Evolutionary conservation across 53 echinoderm and acorn worm species (phyloP).

Genomic region (Holothuria scabra): DNA sequence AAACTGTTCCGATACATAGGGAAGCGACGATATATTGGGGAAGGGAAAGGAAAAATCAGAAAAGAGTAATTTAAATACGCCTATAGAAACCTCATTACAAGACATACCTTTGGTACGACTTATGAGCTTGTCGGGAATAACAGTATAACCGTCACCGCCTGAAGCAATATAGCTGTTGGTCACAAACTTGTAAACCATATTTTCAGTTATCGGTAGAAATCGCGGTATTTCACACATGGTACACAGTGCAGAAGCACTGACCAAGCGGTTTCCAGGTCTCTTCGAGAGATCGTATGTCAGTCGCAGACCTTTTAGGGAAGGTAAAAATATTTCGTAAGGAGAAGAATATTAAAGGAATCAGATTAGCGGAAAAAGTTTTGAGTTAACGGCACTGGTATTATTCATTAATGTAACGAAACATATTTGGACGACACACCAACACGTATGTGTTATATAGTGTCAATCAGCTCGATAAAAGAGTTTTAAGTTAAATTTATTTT

Average conservation of each 20-base stretch:
- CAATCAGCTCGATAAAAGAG: no score
- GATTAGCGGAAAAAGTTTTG: no score
- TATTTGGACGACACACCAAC: no score
- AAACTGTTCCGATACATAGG: no score
- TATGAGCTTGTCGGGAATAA: slow-evolving; percentile 7
- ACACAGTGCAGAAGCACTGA: slow-evolving; percentile 10
- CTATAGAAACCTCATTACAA: neutral
- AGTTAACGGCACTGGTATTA: no score
- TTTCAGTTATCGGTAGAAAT: slow-evolving; percentile 8
- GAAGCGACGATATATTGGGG: no score
- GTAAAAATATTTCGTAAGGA: no score
- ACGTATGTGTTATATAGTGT: no score
- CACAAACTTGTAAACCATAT: slow-evolving; percentile 5
- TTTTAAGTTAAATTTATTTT: no score
- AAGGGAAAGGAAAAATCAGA: no score
- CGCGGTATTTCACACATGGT: slow-evolving; percentile 29
- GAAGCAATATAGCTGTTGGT: neutral
- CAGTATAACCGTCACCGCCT: slow-evolving; percentile 35
- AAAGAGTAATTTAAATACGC: neutral
- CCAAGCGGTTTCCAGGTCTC: slow-evolving; percentile 19
- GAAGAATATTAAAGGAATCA: no score
- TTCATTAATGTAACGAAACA: no score
- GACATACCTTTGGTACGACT: neutral
- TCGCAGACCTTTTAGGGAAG: slow-evolving; percentile 5
- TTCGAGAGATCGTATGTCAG: slow-evolving; percentile 40